These are phyloP conservation scores for Erethizon dorsatum DNA, from an alignment of 2,797 vertebrate species.

Conservation along the genomic window DNA sequence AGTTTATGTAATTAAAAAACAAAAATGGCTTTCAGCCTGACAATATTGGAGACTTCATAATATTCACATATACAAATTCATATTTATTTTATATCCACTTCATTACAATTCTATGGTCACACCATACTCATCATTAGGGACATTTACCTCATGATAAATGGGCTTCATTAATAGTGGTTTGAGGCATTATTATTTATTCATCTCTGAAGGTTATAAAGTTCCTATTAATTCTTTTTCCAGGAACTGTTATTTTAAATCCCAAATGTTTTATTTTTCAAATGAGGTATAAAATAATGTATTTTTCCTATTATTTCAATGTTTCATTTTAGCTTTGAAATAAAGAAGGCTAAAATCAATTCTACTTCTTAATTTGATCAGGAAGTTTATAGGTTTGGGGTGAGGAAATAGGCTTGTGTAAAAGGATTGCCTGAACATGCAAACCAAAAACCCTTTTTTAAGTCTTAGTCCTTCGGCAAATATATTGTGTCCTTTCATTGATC, in stretches of 20 bases:
- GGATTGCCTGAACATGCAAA: neutral
- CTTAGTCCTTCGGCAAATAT: slow-evolving; percentile 16
- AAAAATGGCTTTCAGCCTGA: slow-evolving; percentile 13
- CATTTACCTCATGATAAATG: slow-evolving; percentile 76
- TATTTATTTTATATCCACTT: slow-evolving; percentile 60
- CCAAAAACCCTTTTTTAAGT: neutral
- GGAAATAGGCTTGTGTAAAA: neutral
- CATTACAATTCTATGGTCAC: slow-evolving; percentile 47
- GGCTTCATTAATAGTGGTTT: slow-evolving; percentile 74
- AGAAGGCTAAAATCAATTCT: slow-evolving; percentile 39
- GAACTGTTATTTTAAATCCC: slow-evolving; percentile 52
- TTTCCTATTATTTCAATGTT: neutral
- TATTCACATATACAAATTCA: slow-evolving; percentile 4
- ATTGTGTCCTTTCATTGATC: slow-evolving; percentile 17
- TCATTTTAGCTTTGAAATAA: slow-evolving; percentile 56
- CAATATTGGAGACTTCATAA: neutral
- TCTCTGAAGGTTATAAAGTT: slow-evolving; percentile 55
- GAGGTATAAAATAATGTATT: neutral
- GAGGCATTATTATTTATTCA: slow-evolving; percentile 78
- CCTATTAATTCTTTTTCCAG: slow-evolving; percentile 66
- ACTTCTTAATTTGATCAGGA: slow-evolving; percentile 18
- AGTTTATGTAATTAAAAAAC: neutral
- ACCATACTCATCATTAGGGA: slow-evolving; percentile 69
- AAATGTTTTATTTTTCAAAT: slow-evolving; percentile 67
- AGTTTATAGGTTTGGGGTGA: neutral